Evolutionary conservation across 2,888 invertebrate species (phyloP).

Genomic region (Drosophila phalerata): DNA sequence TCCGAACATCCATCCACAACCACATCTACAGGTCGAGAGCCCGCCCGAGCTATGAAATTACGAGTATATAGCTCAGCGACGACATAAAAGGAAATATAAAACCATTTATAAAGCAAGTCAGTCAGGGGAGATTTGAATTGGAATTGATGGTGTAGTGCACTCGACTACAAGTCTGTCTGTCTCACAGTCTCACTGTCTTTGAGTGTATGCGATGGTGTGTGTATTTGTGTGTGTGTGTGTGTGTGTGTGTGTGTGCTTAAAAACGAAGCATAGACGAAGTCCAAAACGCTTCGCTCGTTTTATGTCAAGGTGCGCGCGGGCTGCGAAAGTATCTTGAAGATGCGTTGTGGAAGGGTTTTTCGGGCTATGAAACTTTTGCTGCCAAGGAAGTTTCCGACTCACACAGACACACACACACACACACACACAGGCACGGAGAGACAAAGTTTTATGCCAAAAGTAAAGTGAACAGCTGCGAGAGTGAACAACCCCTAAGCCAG

Average conservation of each 20-base stretch:
- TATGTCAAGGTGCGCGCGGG: conserved; percentile 70
- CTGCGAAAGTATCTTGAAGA: conserved; percentile 68
- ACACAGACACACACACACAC: conserved; percentile 16
- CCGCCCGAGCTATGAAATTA: conserved; percentile 6
- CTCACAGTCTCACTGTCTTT: conserved; percentile 11
- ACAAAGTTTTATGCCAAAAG: conserved; percentile 55
- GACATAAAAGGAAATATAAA: conserved; percentile 82
- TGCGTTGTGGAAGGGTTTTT: conserved; percentile 70
- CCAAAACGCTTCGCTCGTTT: conserved; percentile 56
- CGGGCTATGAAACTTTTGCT: conserved; percentile 64
- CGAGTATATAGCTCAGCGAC: conserved; percentile 51
- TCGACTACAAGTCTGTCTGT: conserved; percentile 54
- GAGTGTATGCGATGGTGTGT: background rate
- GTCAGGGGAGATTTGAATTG: conserved; percentile 81
- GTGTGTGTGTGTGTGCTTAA: conserved; percentile 19
- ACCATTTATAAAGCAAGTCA: conserved; percentile 81
- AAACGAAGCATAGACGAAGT: conserved; percentile 73
- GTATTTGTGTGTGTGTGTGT: conserved; percentile 17
- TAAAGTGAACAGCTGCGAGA: conserved; percentile 59
- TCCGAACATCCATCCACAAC: conserved; percentile 41
- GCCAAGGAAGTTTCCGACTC: conserved; percentile 73
- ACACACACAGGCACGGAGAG: background rate
- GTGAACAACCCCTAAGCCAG: conserved; percentile 66
- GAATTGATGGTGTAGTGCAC: conserved; percentile 80
- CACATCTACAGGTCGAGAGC: conserved; percentile 33